Evolutionary conservation across 2,888 invertebrate genomes (phyloP).

Genomic region (Nesidiocoris tenuis): DNA sequence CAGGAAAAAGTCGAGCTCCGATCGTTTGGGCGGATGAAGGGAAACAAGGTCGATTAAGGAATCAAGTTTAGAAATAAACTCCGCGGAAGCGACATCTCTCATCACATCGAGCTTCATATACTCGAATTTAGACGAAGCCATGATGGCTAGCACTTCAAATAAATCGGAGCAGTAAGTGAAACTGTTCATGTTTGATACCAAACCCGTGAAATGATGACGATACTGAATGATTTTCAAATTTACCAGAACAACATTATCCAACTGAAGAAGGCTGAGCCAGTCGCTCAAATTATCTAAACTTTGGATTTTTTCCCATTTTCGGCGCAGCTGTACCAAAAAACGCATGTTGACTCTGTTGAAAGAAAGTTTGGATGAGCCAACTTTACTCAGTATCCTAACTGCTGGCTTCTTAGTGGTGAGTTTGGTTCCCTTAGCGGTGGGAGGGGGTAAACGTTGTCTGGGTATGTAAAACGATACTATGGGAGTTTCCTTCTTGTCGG

Average conservation of each 20-base stretch:
- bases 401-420: neutral
- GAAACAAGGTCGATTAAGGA: slow-evolving; percentile 5
- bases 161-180: neutral
- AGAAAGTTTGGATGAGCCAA: neutral
- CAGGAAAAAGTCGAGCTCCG: slow-evolving; percentile 9
- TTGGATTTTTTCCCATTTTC: neutral
- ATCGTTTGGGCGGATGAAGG: slow-evolving; percentile 52
- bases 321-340: neutral
- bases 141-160: slow-evolving; percentile 66
- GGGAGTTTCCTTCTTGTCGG: no score
- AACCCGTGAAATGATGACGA: neutral
- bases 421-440: neutral
- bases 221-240: slow-evolving; percentile 20
- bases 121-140: slow-evolving; percentile 65
- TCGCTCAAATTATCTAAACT: slow-evolving; percentile 52
- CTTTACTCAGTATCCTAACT: neutral
- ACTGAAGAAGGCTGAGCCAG: neutral
- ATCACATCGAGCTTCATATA: slow-evolving; percentile 55
- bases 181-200: neutral
- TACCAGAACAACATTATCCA: neutral
- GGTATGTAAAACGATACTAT: slow-evolving; percentile 9
- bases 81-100: slow-evolving; percentile 1
- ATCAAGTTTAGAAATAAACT: neutral
- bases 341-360: neutral
- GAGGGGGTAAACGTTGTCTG: neutral